Conservation (phyloP, 2,888 invertebrate species). For the Apotomis betuletana region DNA sequence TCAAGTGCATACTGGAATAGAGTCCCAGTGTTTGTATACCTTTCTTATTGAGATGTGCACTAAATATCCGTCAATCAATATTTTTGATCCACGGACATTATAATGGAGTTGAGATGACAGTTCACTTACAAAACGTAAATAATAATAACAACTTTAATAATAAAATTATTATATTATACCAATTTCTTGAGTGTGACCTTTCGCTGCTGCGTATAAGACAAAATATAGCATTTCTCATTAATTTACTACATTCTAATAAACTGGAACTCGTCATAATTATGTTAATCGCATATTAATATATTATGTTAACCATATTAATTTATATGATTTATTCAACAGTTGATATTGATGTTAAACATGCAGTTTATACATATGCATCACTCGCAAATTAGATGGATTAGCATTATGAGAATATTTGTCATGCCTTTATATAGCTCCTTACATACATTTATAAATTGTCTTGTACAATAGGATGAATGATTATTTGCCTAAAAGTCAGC, state of each 20-base stretch:
- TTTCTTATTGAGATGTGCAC: too few species aligned
- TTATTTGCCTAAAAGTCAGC: not conserved
- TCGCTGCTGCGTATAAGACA: not conserved
- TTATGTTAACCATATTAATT: not conserved
- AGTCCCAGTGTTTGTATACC: too few species aligned
- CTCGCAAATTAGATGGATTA: constrained; percentile 19
- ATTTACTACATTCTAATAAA: constrained; percentile 2
- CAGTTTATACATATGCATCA: constrained; percentile 16
- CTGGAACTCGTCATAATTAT: constrained; percentile 20
- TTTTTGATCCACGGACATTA: too few species aligned
- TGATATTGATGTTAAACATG: constrained; percentile 3
- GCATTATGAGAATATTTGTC: constrained; percentile 14
- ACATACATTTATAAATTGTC: not conserved
- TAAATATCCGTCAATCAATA: too few species aligned
- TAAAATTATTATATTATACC: too few species aligned
- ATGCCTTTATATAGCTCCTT: constrained; percentile 1
- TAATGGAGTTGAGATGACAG: too few species aligned
- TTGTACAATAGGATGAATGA: not conserved
- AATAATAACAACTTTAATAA: too few species aligned
- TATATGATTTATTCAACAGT: constrained; percentile 27
- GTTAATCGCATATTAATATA: constrained; percentile 9
- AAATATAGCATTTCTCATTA: not conserved
- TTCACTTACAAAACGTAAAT: too few species aligned
- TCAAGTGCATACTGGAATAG: too few species aligned
- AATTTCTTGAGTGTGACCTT: too few species aligned